Evolutionary conservation across 1,140 invertebrate species (phyloP).

Genomic region (Drosophila quadrilineata): DNA sequence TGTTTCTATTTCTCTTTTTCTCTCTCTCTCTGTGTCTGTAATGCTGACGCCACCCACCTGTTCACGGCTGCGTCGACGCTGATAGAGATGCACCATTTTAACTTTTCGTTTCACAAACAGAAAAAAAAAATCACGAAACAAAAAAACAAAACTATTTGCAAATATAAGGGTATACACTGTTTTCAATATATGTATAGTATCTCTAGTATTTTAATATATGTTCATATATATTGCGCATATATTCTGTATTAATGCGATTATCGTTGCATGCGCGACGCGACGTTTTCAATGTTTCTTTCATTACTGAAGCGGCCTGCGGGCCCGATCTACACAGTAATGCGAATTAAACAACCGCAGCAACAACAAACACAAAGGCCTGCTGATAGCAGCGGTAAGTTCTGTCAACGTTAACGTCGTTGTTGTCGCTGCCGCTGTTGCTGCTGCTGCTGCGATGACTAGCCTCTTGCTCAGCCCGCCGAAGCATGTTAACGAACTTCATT

Average conservation of each 20-base stretch:
- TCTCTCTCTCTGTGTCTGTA: slow-evolving; percentile 6
- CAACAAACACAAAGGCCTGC: slow-evolving; percentile 22
- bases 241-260: not conserved
- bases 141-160: too few relatives aligned
- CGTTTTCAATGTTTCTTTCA: slow-evolving; percentile 54
- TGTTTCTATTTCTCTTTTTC: not conserved
- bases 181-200: not conserved
- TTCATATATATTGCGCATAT: not conserved
- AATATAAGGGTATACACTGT: too few relatives aligned
- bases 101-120: not conserved
- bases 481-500: slow-evolving; percentile 63
- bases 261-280: slow-evolving; percentile 45
- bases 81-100: slow-evolving; percentile 65
- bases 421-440: not conserved
- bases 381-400: slow-evolving; percentile 35
- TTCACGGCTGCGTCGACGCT: slow-evolving; percentile 60
- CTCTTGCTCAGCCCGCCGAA: not conserved
- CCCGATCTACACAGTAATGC: slow-evolving; percentile 24
- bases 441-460: slow-evolving; percentile 9
- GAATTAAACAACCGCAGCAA: slow-evolving; percentile 11
- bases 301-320: slow-evolving; percentile 48
- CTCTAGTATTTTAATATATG: not conserved
- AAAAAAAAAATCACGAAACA: not conserved
- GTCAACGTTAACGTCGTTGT: slow-evolving; percentile 6
- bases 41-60: slow-evolving; percentile 55